Conservation (phyloP, 2,797 vertebrate species). For the Falco novaeseelandiae region DNA sequence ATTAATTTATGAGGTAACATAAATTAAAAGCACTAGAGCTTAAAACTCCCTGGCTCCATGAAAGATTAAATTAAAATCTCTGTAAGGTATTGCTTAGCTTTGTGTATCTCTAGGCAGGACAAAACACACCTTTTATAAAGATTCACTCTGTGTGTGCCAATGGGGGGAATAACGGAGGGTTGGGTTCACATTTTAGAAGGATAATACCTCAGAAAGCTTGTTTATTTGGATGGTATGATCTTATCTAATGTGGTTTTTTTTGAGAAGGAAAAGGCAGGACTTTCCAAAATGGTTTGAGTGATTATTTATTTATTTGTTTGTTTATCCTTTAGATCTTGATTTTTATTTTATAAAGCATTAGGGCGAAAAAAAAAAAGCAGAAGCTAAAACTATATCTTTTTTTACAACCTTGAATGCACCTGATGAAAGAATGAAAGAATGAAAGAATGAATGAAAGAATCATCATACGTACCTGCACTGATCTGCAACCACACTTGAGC, state of each 20-base stretch:
- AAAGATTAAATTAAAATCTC: constrained; percentile 23
- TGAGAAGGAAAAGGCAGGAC: background rate
- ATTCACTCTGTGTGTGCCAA: background rate
- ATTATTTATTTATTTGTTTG: background rate
- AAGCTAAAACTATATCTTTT: background rate
- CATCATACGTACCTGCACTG: fast-evolving
- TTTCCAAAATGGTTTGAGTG: background rate
- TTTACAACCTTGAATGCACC: background rate
- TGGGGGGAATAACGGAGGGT: background rate
- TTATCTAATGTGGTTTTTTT: background rate
- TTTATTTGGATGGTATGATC: background rate
- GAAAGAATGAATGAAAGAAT: background rate
- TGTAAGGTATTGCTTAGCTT: background rate
- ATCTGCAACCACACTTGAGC: background rate
- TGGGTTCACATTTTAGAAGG: background rate
- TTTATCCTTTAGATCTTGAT: background rate
- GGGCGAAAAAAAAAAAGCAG: background rate
- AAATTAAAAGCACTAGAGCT: constrained; percentile 68
- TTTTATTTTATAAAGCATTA: background rate
- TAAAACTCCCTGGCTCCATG: constrained; percentile 33
- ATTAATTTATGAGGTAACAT: constrained; percentile 64
- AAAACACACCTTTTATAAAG: background rate
- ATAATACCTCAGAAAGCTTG: background rate
- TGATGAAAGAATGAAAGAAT: background rate
- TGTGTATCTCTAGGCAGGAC: background rate